phyloP scores from a whole-genome alignment of 35 echinoderm and acorn worm genomes.

The Apostichopus californicus region DNA sequence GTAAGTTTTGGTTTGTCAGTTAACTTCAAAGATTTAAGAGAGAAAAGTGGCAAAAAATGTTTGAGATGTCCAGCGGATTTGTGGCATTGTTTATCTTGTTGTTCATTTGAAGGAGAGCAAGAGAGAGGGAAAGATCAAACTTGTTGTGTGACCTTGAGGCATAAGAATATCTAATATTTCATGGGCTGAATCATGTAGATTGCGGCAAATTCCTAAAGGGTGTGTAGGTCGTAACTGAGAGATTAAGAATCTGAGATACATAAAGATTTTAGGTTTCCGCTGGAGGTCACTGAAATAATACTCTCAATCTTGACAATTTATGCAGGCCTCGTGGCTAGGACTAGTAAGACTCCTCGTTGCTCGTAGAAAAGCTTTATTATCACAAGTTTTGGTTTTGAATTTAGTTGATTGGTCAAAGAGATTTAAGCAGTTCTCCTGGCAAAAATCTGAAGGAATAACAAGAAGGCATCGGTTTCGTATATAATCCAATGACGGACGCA shows the following conservation, averaged over 20 bases:
- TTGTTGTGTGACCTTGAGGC: constrained; percentile 17
- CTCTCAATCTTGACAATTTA: constrained; percentile 21
- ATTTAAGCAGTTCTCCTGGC: background rate
- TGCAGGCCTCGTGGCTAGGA: constrained; percentile 8
- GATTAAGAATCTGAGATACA: background rate
- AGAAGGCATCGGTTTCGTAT: background rate
- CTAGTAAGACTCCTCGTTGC: background rate
- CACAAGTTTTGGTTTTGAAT: constrained; percentile 1
- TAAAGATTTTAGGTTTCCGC: background rate
- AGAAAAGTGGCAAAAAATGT: background rate
- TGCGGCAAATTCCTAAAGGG: background rate
- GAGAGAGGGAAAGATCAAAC: background rate
- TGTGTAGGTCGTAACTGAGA: background rate
- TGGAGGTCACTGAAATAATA: constrained; percentile 16
- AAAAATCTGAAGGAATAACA: background rate
- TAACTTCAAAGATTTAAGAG: background rate
- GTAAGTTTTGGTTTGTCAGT: background rate
- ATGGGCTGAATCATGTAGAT: constrained; percentile 11
- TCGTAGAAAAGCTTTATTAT: background rate
- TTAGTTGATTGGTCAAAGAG: background rate
- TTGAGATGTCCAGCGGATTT: background rate
- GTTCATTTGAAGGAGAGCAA: background rate
- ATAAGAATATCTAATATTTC: background rate
- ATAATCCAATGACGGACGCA: background rate
- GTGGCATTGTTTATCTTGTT: background rate